Conservation (phyloP, 2,113 vertebrate genomes). For the Thalassarche chlororhynchos region DNA sequence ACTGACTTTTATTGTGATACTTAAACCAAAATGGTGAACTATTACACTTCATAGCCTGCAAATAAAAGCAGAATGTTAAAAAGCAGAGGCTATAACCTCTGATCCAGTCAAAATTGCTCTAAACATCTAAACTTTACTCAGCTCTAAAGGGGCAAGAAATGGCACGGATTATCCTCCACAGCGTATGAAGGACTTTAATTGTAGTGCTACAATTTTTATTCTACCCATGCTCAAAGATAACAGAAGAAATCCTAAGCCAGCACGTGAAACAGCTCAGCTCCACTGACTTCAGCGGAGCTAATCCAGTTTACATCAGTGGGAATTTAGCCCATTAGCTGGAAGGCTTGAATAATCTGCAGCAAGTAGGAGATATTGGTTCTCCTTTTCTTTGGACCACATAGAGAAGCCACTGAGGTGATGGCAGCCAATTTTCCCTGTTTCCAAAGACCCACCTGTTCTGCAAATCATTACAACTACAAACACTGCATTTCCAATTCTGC, state of each 20-base stretch:
- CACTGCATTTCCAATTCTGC: conserved; percentile 5
- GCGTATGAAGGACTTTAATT: conserved; percentile 14
- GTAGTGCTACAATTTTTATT: not conserved
- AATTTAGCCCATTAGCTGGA: not conserved
- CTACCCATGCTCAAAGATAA: not conserved
- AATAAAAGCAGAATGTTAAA: conserved; percentile 82
- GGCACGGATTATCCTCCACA: conserved; percentile 20
- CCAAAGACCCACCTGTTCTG: not conserved
- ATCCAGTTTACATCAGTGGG: not conserved
- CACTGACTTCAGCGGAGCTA: not conserved
- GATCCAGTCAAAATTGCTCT: conserved; percentile 70
- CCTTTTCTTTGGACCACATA: not conserved
- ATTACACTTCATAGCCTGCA: conserved; percentile 84
- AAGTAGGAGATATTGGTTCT: not conserved
- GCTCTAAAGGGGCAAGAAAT: conserved; percentile 39
- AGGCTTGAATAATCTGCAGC: not conserved
- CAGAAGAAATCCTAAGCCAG: not conserved
- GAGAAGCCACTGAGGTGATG: not conserved
- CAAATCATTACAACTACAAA: conserved; percentile 37
- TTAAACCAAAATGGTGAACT: conserved; percentile 86
- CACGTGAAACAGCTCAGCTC: not conserved
- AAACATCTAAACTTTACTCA: conserved; percentile 58
- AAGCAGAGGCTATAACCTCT: conserved; percentile 78
- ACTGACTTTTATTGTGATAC: conserved; percentile 84
- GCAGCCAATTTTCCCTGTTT: not conserved